A percentile compares a stretch with the other conserved stretches of the same genome.
Evolutionary conservation across 2,888 invertebrate genomes (phyloP).

Genomic region (Siphlonurus alternatus): DNA sequence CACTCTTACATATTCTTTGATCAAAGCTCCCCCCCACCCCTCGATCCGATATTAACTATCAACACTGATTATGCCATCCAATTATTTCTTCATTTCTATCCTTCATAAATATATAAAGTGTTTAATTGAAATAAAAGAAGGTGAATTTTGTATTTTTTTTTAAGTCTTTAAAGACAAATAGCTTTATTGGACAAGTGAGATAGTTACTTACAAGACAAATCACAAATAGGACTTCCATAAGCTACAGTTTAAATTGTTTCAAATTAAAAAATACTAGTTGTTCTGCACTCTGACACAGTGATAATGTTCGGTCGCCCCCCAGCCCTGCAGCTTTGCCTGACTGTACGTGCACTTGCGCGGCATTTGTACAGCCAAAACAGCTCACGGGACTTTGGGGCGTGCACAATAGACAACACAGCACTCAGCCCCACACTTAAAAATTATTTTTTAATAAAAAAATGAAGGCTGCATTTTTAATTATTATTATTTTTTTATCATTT

Average conservation of each 20-base stretch:
- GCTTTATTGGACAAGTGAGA: conserved; percentile 27
- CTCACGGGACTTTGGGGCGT: background rate
- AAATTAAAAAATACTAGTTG: conserved; percentile 10
- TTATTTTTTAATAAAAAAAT: background rate
- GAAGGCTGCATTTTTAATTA: background rate
- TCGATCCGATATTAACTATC: no score
- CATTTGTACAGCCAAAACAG: no score
- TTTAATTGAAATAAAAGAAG: background rate
- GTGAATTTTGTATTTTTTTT: background rate
- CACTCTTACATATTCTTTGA: no score
- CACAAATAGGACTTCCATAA: conserved; percentile 22
- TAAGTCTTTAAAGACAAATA: conserved; percentile 23
- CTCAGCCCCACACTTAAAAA: conserved; percentile 3
- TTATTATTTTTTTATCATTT: background rate
- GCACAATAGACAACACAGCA: background rate
- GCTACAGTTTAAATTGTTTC: conserved; percentile 16
- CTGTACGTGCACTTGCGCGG: no score
- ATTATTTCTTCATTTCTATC: no score
- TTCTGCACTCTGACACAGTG: conserved; percentile 3
- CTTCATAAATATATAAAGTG: background rate
- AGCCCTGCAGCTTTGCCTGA: background rate
- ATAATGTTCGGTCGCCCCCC: background rate
- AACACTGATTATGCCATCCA: no score
- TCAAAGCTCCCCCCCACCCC: background rate
- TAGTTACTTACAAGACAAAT: conserved; percentile 21